These are phyloP conservation scores for Anseranas semipalmata DNA, from an alignment of 2,113 vertebrate genomes.

Conservation along the genomic window DNA sequence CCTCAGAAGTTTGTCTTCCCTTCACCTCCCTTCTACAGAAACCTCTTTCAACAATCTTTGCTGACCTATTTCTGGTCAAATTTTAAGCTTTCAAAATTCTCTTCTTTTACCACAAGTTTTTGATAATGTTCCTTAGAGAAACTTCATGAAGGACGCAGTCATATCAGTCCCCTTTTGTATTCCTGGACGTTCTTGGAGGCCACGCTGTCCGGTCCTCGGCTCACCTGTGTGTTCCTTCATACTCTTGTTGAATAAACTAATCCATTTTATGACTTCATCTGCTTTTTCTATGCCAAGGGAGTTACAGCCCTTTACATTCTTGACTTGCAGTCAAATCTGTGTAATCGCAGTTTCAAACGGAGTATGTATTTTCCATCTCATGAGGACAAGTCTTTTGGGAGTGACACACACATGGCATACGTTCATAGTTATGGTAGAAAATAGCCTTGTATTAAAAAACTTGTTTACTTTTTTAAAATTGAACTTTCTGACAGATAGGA, in stretches of 20 bases:
- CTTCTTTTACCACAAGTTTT: background rate
- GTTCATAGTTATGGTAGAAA: background rate
- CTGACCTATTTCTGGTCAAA: background rate
- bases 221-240: background rate
- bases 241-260: rapidly evolving
- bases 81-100: background rate
- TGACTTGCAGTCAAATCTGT: background rate
- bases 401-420: rapidly evolving
- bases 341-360: background rate
- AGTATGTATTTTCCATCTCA: background rate
- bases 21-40: background rate
- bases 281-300: background rate
- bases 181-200: background rate
- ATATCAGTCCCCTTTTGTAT: background rate
- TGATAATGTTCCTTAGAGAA: background rate
- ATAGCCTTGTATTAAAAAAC: background rate
- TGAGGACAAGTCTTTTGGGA: background rate
- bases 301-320: background rate
- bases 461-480: background rate
- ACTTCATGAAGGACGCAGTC: background rate
- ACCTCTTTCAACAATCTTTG: background rate
- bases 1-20: background rate
- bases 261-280: background rate
- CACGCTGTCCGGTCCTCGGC: background rate
- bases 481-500: background rate